These are phyloP conservation scores for Scaeva pyrastri DNA, from an alignment of 2,888 invertebrate genomes.

Conservation along the genomic window DNA sequence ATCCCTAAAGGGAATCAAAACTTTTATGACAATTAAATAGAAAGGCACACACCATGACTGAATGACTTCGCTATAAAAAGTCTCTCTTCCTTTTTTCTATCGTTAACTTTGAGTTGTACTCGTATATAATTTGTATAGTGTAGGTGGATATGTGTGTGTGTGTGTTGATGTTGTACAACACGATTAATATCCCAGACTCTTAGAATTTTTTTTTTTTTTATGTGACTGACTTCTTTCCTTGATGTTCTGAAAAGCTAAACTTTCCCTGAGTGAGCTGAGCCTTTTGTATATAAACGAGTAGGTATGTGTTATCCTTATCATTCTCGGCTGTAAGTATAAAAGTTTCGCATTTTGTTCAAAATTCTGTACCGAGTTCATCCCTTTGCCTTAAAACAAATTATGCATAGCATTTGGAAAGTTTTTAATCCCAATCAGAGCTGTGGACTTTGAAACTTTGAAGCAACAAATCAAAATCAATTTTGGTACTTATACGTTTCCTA, in stretches of 20 bases:
- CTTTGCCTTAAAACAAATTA: slow-evolving; percentile 21
- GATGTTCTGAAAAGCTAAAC: not conserved
- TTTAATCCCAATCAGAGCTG: slow-evolving; percentile 2
- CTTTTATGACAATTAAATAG: slow-evolving; percentile 39
- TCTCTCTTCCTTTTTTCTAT: not conserved
- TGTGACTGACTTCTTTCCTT: not conserved
- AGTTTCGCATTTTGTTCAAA: slow-evolving; percentile 12
- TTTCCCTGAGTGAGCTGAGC: not conserved
- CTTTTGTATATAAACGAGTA: not conserved
- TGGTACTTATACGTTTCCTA: too few relatives aligned
- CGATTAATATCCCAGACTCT: slow-evolving; percentile 2
- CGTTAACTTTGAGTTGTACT: not conserved
- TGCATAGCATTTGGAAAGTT: slow-evolving; percentile 24
- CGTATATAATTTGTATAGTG: too few relatives aligned
- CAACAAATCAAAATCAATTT: too few relatives aligned
- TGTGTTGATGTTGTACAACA: not conserved
- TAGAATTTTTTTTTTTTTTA: not conserved
- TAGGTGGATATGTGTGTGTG: too few relatives aligned
- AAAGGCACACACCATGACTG: slow-evolving; percentile 24
- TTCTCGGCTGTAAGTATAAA: not conserved
- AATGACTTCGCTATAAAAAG: slow-evolving; percentile 11
- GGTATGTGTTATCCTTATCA: not conserved
- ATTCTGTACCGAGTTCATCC: slow-evolving; percentile 13
- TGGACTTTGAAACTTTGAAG: not conserved
- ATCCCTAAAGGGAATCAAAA: slow-evolving; percentile 27